phyloP scores from a whole-genome alignment of 2,888 invertebrate genomes.

The Zhengitettix transpicula region DNA sequence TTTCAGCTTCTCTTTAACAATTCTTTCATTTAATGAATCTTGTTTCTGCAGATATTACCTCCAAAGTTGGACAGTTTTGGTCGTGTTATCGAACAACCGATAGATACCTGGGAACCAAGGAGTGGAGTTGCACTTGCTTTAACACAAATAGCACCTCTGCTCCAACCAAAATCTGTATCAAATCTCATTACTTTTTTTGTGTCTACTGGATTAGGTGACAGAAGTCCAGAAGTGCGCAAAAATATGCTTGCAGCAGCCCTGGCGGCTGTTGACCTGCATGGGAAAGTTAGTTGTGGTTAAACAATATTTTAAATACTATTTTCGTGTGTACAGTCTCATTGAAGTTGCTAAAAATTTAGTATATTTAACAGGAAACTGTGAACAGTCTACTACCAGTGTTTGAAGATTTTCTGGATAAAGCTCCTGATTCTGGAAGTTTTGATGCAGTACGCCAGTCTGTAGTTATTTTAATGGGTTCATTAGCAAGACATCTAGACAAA shows the following conservation, averaged over 20 bases:
- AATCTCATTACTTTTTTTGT: conserved; percentile 69
- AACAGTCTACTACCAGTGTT: conserved; percentile 74
- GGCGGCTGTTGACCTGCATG: conserved; percentile 79
- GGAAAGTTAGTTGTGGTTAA: conserved; percentile 42
- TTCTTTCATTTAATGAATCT: not conserved
- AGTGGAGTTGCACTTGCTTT: conserved; percentile 77
- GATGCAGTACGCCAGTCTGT: conserved; percentile 93
- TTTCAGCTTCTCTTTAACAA: no score
- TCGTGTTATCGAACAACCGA: conserved; percentile 63
- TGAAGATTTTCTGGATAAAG: conserved; percentile 82
- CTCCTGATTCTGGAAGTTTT: conserved; percentile 75
- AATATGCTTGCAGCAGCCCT: conserved; percentile 92
- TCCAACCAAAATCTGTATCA: conserved; percentile 49
- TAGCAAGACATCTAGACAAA: conserved; percentile 89
- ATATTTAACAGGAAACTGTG: conserved; percentile 36
- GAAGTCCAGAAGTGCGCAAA: conserved; percentile 52
- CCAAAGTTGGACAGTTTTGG: conserved; percentile 84
- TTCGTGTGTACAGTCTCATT: not conserved
- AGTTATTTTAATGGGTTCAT: conserved; percentile 89
- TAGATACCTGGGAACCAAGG: conserved; percentile 83
- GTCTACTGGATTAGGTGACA: conserved; percentile 69
- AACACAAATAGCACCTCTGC: conserved; percentile 57
- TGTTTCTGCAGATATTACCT: conserved; percentile 47
- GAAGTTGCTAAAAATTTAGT: not conserved
- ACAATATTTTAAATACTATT: not conserved